These are phyloP conservation scores for Mimas tiliae DNA, from an alignment of 2,888 invertebrate genomes.

Conservation along the genomic window DNA sequence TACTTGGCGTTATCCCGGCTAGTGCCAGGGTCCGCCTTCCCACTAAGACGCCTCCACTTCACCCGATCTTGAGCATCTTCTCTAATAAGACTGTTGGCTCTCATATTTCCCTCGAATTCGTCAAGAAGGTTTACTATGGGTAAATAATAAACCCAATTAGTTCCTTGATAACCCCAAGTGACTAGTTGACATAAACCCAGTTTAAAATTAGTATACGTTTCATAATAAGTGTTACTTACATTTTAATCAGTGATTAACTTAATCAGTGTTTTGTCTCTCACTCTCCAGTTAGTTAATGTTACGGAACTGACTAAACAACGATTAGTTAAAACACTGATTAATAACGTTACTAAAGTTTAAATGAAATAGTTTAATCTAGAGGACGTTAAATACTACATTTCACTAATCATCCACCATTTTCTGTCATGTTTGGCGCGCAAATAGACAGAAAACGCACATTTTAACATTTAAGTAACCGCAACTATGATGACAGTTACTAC, in stretches of 20 bases:
- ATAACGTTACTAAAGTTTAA: neutral
- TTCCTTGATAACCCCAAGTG: no score
- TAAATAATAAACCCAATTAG: no score
- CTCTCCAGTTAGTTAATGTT: neutral
- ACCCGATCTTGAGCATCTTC: no score
- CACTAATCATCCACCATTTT: constrained; percentile 30
- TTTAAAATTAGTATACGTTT: no score
- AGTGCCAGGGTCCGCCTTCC: no score
- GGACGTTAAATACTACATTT: constrained; percentile 33
- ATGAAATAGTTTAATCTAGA: constrained; percentile 12
- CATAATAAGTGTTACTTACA: neutral
- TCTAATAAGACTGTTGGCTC: no score
- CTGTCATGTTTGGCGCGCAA: constrained; percentile 38
- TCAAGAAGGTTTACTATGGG: no score
- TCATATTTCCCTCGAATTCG: no score
- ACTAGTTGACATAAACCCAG: no score
- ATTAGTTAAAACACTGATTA: neutral
- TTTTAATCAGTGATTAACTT: neutral
- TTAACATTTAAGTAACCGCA: constrained; percentile 31
- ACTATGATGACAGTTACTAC: constrained; percentile 25
- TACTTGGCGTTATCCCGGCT: no score
- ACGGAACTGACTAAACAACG: neutral
- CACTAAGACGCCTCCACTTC: no score
- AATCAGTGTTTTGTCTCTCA: neutral
- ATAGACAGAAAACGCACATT: constrained; percentile 35